Conservation (phyloP, 2,888 invertebrate species). For the Tuta absoluta region DNA sequence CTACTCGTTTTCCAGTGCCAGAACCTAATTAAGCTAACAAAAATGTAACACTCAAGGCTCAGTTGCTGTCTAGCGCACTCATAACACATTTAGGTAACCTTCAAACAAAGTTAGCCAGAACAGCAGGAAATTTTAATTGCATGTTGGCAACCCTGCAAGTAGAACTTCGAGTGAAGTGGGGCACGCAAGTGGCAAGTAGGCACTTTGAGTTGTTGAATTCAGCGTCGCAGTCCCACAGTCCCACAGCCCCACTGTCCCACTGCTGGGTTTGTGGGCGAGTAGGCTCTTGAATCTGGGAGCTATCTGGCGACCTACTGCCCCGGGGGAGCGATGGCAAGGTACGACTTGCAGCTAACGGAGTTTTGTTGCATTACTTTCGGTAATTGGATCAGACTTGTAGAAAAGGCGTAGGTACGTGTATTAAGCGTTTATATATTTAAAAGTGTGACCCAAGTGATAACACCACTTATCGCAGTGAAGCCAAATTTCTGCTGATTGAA, state of each 20-base stretch:
- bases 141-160: slow-evolving; percentile 9
- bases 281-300: not conserved
- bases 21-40: not conserved
- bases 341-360: not conserved
- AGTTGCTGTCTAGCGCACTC: not conserved
- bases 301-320: slow-evolving; percentile 11
- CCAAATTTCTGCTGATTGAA: too few species aligned
- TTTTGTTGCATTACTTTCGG: not conserved
- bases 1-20: not conserved
- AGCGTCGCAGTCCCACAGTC: not conserved
- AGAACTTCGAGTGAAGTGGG: slow-evolving; percentile 11
- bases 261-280: slow-evolving; percentile 5
- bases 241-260: not conserved
- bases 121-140: slow-evolving; percentile 14
- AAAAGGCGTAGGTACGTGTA: not conserved
- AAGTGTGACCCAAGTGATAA: too few species aligned
- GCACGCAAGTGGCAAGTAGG: slow-evolving; percentile 22
- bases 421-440: too few species aligned
- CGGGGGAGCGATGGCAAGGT: not conserved
- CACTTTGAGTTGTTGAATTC: not conserved
- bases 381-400: not conserved
- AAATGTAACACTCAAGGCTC: not conserved
- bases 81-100: slow-evolving; percentile 10
- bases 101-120: slow-evolving; percentile 8
- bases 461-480: too few species aligned